These are phyloP conservation scores for Popillia japonica DNA, from an alignment of 1,140 invertebrate species.

Conservation along the genomic window DNA sequence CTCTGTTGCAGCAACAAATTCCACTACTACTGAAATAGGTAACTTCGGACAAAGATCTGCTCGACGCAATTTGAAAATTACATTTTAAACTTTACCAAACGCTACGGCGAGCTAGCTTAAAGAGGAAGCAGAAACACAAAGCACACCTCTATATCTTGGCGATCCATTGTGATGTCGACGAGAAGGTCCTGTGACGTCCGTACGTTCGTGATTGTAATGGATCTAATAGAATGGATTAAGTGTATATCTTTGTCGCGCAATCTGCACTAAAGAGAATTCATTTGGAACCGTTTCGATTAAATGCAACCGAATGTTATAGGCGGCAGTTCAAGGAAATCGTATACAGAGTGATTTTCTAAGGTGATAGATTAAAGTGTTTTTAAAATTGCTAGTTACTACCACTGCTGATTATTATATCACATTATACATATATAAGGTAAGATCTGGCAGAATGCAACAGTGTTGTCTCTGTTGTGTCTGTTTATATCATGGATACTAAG, in stretches of 20 bases:
- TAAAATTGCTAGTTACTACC: too few species aligned
- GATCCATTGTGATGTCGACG: conserved; percentile 37
- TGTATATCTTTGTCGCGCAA: conserved; percentile 44
- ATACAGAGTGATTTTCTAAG: too few species aligned
- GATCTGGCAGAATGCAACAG: too few species aligned
- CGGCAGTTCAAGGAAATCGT: background rate
- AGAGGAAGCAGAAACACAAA: conserved; percentile 40
- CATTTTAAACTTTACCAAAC: conserved; percentile 8
- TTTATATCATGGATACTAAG: too few species aligned
- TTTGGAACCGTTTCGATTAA: background rate
- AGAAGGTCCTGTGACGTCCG: conserved; percentile 13
- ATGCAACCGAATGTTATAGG: background rate
- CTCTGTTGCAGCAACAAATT: background rate
- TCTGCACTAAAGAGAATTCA: conserved; percentile 21
- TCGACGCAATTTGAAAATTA: conserved; percentile 46
- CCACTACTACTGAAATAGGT: background rate
- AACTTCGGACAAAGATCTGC: background rate
- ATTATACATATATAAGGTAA: background rate
- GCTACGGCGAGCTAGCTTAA: background rate
- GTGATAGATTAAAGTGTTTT: too few species aligned
- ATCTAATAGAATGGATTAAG: conserved; percentile 46
- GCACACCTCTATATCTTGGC: conserved; percentile 45
- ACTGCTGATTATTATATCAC: too few species aligned
- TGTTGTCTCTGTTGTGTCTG: too few species aligned
- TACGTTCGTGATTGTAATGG: conserved; percentile 45